These are phyloP conservation scores for Aplysia californica DNA, from an alignment of 1,140 invertebrate genomes.

Conservation along the genomic window DNA sequence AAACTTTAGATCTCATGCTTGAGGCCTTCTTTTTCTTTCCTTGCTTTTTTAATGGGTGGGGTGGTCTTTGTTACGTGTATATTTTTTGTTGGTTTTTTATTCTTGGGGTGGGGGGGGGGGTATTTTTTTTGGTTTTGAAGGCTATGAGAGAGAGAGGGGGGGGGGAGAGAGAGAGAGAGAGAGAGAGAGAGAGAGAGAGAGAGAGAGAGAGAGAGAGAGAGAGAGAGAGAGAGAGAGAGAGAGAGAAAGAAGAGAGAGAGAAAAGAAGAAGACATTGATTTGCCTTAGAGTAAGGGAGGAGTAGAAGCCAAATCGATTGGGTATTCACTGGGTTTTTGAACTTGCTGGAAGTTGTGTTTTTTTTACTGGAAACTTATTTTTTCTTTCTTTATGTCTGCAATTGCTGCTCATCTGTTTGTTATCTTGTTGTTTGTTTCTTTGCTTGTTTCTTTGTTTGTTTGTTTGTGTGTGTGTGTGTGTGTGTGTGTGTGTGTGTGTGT, in stretches of 20 bases:
- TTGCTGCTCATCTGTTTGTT: too few relatives aligned
- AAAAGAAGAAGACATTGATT: too few relatives aligned
- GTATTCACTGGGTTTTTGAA: too few relatives aligned
- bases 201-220: neutral
- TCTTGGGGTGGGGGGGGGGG: neutral
- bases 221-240: neutral
- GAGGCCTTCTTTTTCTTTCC: neutral
- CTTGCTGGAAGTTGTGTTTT: too few relatives aligned
- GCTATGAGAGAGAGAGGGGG: neutral
- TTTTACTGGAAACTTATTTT: too few relatives aligned
- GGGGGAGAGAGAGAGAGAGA: neutral
- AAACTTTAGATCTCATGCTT: neutral
- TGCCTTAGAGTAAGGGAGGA: too few relatives aligned
- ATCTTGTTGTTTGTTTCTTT: too few relatives aligned
- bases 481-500: too few relatives aligned
- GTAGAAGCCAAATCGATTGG: too few relatives aligned
- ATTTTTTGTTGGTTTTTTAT: neutral
- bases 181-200: neutral
- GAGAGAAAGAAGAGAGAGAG: neutral
- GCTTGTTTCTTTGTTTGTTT: too few relatives aligned
- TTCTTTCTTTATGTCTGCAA: too few relatives aligned
- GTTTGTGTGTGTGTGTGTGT: too few relatives aligned
- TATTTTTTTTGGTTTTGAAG: neutral
- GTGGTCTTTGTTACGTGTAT: neutral
- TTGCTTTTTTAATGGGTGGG: neutral